A percentile compares a stretch with the other conserved stretches of the same genome.
Evolutionary conservation across 1,140 invertebrate genomes (phyloP).

Genomic region (Phocides pigmalion): DNA sequence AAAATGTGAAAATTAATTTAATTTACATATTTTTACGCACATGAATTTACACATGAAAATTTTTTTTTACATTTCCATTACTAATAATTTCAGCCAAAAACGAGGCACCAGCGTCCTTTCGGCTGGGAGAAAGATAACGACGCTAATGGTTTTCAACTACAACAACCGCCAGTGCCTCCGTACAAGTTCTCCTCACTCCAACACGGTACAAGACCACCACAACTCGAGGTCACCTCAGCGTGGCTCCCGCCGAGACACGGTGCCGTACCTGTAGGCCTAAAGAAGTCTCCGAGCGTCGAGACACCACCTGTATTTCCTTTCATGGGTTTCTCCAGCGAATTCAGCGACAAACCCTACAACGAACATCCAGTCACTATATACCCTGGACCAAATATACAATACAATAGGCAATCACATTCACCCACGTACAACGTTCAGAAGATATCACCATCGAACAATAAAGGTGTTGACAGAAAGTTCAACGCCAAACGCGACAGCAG

Average conservation of each 20-base stretch:
- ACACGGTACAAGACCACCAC: constrained; percentile 79
- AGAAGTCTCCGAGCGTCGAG: constrained; percentile 76
- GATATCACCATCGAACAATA: constrained; percentile 67
- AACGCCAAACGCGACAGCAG: constrained; percentile 69
- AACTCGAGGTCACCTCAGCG: constrained; percentile 59
- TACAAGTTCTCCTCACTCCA: constrained; percentile 88
- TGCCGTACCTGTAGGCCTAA: constrained; percentile 50
- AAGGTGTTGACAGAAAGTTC: constrained; percentile 63
- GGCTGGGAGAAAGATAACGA: constrained; percentile 87
- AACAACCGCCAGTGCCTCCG: constrained; percentile 83
- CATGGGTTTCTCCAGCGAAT: constrained; percentile 80
- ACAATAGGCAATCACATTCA: constrained; percentile 73
- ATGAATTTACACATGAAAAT: too few species aligned
- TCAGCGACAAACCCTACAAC: constrained; percentile 83
- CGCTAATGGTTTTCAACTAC: constrained; percentile 79
- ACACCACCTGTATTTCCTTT: constrained; percentile 75
- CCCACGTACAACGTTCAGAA: constrained; percentile 72
- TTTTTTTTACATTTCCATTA: too few species aligned
- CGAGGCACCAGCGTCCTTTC: constrained; percentile 88
- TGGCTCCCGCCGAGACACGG: constrained; percentile 76
- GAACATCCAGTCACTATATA: constrained; percentile 87
- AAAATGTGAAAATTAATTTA: too few species aligned
- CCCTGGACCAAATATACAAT: constrained; percentile 81
- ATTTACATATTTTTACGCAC: too few species aligned
- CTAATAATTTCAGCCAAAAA: constrained; percentile 86